Percentiles rank a stretch among this genome's conserved stretches.
phyloP scores from a whole-genome alignment of 2,113 vertebrate genomes.

The Nestor notabilis region DNA sequence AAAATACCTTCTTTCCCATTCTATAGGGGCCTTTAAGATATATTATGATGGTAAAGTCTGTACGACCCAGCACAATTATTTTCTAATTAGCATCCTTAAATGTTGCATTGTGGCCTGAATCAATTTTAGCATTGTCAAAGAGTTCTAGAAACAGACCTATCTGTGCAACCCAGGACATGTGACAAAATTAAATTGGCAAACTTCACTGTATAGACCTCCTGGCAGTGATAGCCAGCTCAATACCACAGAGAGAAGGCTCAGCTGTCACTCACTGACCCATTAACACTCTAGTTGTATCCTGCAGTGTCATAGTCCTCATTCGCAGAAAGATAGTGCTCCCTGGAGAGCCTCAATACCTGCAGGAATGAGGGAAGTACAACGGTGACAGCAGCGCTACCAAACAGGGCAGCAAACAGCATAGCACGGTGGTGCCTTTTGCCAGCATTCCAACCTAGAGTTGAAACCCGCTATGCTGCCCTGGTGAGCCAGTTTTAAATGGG shows the following conservation, averaged over 20 bases:
- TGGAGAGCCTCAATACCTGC: constrained; percentile 65
- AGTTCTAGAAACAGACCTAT: constrained; percentile 53
- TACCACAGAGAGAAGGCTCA: constrained; percentile 77
- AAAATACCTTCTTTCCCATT: constrained; percentile 22
- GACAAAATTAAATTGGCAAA: constrained; percentile 79
- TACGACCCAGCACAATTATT: constrained; percentile 42
- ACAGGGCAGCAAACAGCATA: constrained; percentile 11
- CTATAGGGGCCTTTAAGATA: constrained; percentile 40
- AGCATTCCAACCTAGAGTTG: constrained; percentile 5
- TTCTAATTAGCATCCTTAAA: constrained; percentile 70
- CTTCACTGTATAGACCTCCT: constrained; percentile 68
- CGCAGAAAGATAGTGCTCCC: constrained; percentile 69
- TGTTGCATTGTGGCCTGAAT: constrained; percentile 47
- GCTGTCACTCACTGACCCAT: constrained; percentile 83
- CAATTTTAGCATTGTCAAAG: constrained; percentile 39
- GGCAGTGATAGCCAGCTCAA: constrained; percentile 56
- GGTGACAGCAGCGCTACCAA: constrained; percentile 57
- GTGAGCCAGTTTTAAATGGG: background rate
- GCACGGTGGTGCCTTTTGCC: background rate
- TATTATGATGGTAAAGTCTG: background rate
- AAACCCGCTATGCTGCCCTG: background rate
- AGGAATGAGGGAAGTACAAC: constrained; percentile 69
- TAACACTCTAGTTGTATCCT: constrained; percentile 67
- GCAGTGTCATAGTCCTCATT: constrained; percentile 72
- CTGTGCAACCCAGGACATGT: constrained; percentile 62